phyloP scores from a whole-genome alignment of 2,113 vertebrate genomes.

The Rhea americana region DNA sequence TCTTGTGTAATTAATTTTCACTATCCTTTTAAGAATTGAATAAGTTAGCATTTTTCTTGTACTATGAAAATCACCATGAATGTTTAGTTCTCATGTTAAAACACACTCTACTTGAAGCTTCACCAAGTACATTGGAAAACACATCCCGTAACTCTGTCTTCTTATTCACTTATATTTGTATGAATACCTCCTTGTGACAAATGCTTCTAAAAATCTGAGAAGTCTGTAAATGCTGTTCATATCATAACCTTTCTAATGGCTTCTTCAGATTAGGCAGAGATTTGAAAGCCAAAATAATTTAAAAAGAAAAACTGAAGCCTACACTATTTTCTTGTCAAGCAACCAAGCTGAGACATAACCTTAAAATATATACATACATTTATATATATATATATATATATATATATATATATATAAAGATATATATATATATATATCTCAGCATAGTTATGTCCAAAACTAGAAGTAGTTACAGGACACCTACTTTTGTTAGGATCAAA shows the following conservation, averaged over 20 bases:
- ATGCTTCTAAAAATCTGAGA: neutral
- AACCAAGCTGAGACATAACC: neutral
- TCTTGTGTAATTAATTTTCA: neutral
- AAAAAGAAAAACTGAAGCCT: neutral
- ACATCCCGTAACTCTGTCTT: accelerated
- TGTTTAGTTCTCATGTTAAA: neutral
- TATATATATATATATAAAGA: no score
- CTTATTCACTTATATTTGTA: neutral
- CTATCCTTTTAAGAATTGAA: neutral
- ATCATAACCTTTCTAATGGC: neutral
- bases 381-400: no score
- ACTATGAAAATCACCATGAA: neutral
- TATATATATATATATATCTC: no score
- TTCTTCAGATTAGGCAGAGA: neutral
- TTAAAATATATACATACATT: no score
- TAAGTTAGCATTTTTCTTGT: neutral
- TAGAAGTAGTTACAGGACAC: neutral
- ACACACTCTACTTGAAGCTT: neutral
- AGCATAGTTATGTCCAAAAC: neutral
- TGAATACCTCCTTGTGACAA: neutral
- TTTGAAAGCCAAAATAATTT: neutral
- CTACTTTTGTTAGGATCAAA: neutral
- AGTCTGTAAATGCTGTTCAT: neutral
- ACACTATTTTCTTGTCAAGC: neutral
- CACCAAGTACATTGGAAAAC: neutral